Conservation (phyloP, 2,797 vertebrate species). For the Pagetopsis macropterus region DNA sequence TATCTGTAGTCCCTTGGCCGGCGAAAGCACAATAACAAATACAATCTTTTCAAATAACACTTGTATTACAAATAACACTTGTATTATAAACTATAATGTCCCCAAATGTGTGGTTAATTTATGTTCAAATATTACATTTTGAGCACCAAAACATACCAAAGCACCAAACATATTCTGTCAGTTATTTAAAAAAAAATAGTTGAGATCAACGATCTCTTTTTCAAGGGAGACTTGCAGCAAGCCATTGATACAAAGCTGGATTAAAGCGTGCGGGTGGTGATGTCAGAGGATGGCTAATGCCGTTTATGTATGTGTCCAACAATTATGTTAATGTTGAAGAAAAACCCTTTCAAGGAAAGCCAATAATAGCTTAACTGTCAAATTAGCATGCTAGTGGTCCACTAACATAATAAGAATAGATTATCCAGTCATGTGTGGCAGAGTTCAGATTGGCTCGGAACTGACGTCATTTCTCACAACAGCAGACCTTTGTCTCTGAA, state of each 20-base stretch:
- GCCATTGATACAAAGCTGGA: slow-evolving; percentile 1
- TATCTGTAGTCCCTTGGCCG: no score
- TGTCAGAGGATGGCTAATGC: slow-evolving; percentile 3
- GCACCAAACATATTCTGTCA: neutral
- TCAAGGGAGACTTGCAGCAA: no score
- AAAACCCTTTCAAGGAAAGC: slow-evolving; percentile 46
- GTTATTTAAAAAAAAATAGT: neutral
- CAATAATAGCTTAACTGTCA: slow-evolving; percentile 47
- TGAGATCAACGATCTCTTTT: no score
- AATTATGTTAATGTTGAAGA: slow-evolving; percentile 36
- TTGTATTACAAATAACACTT: neutral
- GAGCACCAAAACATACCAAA: neutral
- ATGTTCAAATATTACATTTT: neutral
- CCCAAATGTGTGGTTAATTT: neutral
- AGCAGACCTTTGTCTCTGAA: slow-evolving; percentile 11
- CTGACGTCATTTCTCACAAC: slow-evolving; percentile 33
- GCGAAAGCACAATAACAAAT: no score
- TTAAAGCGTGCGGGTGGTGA: neutral
- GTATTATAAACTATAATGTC: neutral
- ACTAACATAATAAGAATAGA: slow-evolving; percentile 52
- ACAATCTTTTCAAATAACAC: no score
- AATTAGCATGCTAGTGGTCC: slow-evolving; percentile 51
- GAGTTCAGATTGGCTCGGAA: slow-evolving; percentile 25
- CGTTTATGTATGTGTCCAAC: slow-evolving; percentile 30
- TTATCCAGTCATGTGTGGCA: slow-evolving; percentile 40